A percentile compares a stretch with the other conserved stretches of the same genome.
phyloP scores from a whole-genome alignment of 2,113 vertebrate species.

The Cromileptes altivelis region DNA sequence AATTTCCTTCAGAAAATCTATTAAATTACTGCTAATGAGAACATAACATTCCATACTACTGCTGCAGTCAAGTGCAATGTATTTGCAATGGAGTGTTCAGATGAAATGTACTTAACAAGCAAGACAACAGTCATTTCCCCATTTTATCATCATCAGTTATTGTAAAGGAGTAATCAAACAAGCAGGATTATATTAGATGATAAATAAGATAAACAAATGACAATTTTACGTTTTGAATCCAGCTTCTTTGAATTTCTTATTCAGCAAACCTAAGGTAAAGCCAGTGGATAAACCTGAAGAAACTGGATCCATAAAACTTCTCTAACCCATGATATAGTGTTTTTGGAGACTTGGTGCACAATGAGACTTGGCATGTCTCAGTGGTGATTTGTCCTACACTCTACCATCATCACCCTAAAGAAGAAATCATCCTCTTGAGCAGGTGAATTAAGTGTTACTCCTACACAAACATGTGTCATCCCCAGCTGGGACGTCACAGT shows the following conservation, averaged over 20 bases:
- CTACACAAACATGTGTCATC: neutral
- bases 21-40: neutral
- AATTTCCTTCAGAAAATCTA: no score
- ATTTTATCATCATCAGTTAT: neutral
- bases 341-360: neutral
- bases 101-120: no score
- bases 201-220: neutral
- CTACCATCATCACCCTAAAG: neutral
- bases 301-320: neutral
- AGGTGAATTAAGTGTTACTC: neutral
- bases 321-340: neutral
- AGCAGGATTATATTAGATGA: neutral
- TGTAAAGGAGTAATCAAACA: neutral
- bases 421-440: neutral
- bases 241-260: neutral
- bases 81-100: neutral
- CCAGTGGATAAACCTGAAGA: neutral
- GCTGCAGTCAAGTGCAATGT: neutral
- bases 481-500: neutral
- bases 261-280: neutral
- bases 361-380: neutral
- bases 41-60: neutral
- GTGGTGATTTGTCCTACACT: neutral
- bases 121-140: neutral
- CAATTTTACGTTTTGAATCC: neutral